Evolutionary conservation across 2,888 invertebrate species (phyloP).

Genomic region (Plebejus melissa): DNA sequence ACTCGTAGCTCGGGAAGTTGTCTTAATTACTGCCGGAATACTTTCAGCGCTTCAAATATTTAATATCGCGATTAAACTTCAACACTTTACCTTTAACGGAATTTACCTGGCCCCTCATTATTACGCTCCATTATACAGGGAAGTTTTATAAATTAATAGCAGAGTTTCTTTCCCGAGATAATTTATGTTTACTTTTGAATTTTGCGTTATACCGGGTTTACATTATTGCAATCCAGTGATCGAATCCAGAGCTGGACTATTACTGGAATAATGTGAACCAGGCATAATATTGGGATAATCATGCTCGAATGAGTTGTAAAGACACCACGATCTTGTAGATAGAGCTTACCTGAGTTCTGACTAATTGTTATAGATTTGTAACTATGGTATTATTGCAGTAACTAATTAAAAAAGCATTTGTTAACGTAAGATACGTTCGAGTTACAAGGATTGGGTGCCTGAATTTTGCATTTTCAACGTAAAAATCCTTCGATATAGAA

Average conservation of each 20-base stretch:
- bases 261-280: no score
- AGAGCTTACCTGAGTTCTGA: no score
- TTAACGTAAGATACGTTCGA: no score
- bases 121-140: neutral
- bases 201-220: neutral
- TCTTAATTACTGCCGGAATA: slow-evolving; percentile 21
- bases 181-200: neutral
- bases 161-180: neutral
- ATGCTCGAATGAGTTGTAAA: no score
- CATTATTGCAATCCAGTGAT: no score
- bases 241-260: no score
- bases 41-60: slow-evolving; percentile 21
- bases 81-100: slow-evolving; percentile 1
- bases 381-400: no score
- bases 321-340: no score
- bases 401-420: no score
- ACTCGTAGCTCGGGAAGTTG: slow-evolving; percentile 10
- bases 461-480: neutral
- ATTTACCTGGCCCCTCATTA: slow-evolving; percentile 13
- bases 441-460: neutral
- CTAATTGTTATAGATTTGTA: no score
- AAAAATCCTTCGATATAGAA: neutral
- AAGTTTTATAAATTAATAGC: slow-evolving; percentile 5
- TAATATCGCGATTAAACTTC: slow-evolving; percentile 24
- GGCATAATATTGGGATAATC: no score